These are phyloP conservation scores for Belgica antarctica DNA, from an alignment of 2,888 invertebrate species.

Conservation along the genomic window DNA sequence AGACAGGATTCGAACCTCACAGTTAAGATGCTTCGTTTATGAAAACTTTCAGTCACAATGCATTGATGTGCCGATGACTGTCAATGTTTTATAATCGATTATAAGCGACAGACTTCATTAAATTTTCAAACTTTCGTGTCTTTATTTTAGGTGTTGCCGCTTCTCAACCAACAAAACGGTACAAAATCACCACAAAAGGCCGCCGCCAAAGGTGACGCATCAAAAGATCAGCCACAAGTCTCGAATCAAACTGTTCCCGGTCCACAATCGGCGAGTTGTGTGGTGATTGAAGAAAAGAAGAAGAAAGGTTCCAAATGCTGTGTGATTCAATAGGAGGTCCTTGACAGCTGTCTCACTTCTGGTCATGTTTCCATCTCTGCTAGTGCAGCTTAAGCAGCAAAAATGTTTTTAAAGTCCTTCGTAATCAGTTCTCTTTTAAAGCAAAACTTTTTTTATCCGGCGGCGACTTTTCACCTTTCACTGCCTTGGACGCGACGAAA, in stretches of 20 bases:
- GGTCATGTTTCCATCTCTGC: conserved; percentile 21
- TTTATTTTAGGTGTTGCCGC: conserved; percentile 52
- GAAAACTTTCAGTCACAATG: conserved; percentile 29
- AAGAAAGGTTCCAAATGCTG: conserved; percentile 95
- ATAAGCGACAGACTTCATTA: too few relatives aligned
- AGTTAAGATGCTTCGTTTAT: too few relatives aligned
- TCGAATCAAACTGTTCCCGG: conserved; percentile 66
- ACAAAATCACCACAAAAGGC: conserved; percentile 55
- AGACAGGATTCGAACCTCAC: too few relatives aligned
- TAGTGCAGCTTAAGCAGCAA: conserved; percentile 23
- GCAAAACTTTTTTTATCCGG: neutral
- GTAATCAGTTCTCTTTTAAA: neutral
- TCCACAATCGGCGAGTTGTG: conserved; percentile 82
- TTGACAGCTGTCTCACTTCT: conserved; percentile 5
- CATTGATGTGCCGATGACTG: conserved; percentile 7
- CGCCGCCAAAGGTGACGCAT: conserved; percentile 51
- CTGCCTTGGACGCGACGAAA: neutral
- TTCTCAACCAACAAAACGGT: conserved; percentile 53
- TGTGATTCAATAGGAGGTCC: conserved; percentile 73
- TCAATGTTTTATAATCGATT: conserved; percentile 13
- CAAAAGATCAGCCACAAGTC: conserved; percentile 53
- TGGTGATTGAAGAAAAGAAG: conserved; percentile 79
- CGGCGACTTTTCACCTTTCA: neutral
- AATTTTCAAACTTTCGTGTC: neutral
- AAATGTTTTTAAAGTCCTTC: neutral